Conservation (phyloP, 2,888 invertebrate species). For the Mayetiola destructor region DNA sequence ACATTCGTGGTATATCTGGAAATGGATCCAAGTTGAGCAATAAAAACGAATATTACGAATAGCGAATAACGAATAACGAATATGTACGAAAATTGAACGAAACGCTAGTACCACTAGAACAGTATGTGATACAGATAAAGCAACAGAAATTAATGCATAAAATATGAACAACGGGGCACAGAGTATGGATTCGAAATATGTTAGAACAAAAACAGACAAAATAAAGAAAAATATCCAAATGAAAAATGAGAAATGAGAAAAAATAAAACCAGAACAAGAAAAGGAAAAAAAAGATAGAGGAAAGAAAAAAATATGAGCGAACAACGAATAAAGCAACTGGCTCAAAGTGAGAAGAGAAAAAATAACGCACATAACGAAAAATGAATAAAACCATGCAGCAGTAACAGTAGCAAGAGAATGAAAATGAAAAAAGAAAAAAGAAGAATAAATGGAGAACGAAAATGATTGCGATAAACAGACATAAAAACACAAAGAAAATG, state of each 20-base stretch:
- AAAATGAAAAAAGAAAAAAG: not conserved
- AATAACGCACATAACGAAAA: not conserved
- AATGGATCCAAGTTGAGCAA: no score
- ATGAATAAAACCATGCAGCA: not conserved
- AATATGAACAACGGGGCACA: slow-evolving; percentile 4
- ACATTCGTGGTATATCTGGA: no score
- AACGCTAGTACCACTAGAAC: no score
- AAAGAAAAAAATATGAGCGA: not conserved
- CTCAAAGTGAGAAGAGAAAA: not conserved
- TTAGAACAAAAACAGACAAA: not conserved
- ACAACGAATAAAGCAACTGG: not conserved
- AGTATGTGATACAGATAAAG: not conserved
- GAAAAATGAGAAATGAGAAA: not conserved
- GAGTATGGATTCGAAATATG: not conserved
- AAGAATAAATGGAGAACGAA: not conserved
- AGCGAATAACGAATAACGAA: no score
- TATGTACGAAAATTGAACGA: no score
- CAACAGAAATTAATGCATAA: slow-evolving; percentile 3
- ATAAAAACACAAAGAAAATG: slow-evolving; percentile 12
- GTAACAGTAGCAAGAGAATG: not conserved
- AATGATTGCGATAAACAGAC: slow-evolving; percentile 12
- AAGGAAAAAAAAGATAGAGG: not conserved
- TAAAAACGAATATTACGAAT: no score
- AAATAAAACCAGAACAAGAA: not conserved
- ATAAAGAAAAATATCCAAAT: not conserved